These are phyloP conservation scores for Aproaerema taeniolella DNA, from an alignment of 2,888 invertebrate genomes.

Conservation along the genomic window DNA sequence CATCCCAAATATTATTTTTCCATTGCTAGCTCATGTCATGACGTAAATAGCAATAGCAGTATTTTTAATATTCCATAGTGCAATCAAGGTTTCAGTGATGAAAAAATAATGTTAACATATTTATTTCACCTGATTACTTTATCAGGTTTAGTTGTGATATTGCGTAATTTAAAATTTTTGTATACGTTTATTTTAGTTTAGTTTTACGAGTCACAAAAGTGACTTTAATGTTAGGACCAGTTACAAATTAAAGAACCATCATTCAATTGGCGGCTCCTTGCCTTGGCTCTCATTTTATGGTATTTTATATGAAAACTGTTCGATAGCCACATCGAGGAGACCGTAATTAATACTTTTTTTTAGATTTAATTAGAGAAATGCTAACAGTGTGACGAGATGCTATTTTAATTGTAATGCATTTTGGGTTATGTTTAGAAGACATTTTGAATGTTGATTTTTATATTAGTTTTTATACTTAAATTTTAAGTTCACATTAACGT, in stretches of 20 bases:
- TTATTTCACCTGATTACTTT: constrained; percentile 52
- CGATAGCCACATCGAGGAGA: too few species aligned
- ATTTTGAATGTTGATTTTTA: constrained; percentile 45
- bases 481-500: constrained; percentile 35
- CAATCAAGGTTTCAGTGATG: not conserved
- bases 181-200: constrained; percentile 70
- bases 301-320: too few species aligned
- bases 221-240: constrained; percentile 67
- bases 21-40: too few species aligned
- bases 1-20: too few species aligned
- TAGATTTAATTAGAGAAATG: constrained; percentile 33
- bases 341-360: too few species aligned
- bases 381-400: constrained; percentile 32
- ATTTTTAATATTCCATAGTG: constrained; percentile 3
- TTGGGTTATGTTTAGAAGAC: constrained; percentile 27
- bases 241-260: too few species aligned
- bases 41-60: too few species aligned
- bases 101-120: constrained; percentile 23
- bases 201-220: constrained; percentile 44
- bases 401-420: constrained; percentile 41
- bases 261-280: too few species aligned
- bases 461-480: constrained; percentile 27
- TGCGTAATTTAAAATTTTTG: constrained; percentile 62
- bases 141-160: constrained; percentile 74
- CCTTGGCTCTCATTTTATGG: too few species aligned